phyloP scores from a whole-genome alignment of 2,797 vertebrate species.

The Pterois miles region DNA sequence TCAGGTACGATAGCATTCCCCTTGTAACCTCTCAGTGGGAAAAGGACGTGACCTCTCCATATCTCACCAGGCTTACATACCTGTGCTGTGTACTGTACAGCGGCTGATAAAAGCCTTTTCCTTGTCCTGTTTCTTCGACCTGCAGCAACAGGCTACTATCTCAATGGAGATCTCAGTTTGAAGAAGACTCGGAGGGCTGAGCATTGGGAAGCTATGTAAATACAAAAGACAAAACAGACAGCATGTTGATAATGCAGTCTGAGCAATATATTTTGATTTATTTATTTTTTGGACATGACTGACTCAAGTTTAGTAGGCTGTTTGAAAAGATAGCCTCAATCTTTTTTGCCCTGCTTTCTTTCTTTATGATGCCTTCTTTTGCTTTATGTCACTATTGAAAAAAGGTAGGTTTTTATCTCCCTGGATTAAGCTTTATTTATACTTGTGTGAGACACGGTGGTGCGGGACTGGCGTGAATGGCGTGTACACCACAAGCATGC shows the following conservation, averaged over 20 bases:
- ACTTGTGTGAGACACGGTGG: too few species aligned
- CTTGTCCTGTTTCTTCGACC: conserved; percentile 37
- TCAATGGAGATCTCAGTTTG: conserved; percentile 29
- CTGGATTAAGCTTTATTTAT: too few species aligned
- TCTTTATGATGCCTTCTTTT: not conserved
- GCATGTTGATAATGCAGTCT: not conserved
- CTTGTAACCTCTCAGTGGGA: not conserved
- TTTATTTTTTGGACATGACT: not conserved
- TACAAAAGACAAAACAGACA: not conserved
- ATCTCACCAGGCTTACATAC: conserved; percentile 50
- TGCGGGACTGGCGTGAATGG: too few species aligned
- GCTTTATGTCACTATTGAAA: not conserved
- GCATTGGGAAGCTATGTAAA: conserved; percentile 19
- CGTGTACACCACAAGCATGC: too few species aligned
- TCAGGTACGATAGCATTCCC: not conserved
- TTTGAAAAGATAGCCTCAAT: not conserved
- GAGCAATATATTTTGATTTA: not conserved
- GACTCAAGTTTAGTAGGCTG: not conserved
- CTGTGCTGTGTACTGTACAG: conserved; percentile 23
- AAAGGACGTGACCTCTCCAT: conserved; percentile 11
- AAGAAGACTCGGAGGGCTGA: conserved; percentile 7
- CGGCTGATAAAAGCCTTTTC: conserved; percentile 43
- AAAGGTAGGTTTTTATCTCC: too few species aligned
- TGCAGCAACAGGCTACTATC: conserved; percentile 55
- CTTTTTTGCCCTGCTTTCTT: conserved; percentile 1